These are phyloP conservation scores for Tricholaema leucomelas DNA, from an alignment of 2,113 vertebrate genomes.

Conservation along the genomic window DNA sequence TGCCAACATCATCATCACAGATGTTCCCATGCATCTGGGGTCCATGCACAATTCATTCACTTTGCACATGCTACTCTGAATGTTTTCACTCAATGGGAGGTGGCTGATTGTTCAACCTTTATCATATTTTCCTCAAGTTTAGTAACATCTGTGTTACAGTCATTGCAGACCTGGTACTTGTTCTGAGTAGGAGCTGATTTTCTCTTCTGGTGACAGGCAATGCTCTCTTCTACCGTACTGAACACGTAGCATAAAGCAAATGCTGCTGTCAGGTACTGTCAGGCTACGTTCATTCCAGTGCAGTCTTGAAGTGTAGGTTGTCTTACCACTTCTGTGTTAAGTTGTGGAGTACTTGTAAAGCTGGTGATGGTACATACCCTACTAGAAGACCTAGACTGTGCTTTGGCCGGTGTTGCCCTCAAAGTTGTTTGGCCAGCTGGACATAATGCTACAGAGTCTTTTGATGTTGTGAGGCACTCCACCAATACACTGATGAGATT, in stretches of 20 bases:
- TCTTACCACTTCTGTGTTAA: background rate
- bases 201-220: background rate
- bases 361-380: background rate
- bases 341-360: background rate
- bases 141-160: conserved; percentile 64
- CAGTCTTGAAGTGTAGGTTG: background rate
- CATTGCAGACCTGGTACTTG: conserved; percentile 13
- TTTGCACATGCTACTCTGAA: conserved; percentile 38
- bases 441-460: background rate
- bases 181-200: background rate
- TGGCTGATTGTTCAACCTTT: conserved; percentile 47
- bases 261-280: background rate
- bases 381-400: background rate
- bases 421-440: background rate
- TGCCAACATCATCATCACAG: conserved; percentile 47
- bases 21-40: conserved; percentile 63
- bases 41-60: background rate
- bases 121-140: conserved; percentile 52
- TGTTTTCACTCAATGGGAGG: conserved; percentile 16
- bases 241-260: background rate
- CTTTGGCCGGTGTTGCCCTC: background rate
- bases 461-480: background rate
- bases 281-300: background rate
- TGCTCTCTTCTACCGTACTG: background rate
- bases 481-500: fast-evolving